Conservation (phyloP, 2,113 vertebrate genomes). For the Protobothrops mucrosquamatus region DNA sequence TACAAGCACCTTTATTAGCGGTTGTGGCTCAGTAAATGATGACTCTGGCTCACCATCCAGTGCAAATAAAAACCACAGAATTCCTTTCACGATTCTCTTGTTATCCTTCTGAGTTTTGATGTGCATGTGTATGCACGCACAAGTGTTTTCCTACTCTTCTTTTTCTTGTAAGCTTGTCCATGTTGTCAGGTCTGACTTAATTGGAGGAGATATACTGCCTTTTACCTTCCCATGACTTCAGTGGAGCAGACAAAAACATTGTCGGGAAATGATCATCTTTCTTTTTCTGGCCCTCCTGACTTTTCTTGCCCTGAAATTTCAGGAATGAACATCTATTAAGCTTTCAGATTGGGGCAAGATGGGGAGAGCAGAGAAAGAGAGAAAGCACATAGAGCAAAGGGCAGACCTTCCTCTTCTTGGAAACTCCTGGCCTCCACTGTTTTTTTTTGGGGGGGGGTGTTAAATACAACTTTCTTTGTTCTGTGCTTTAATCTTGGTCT, state of each 20-base stretch:
- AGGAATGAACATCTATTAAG: conserved; percentile 26
- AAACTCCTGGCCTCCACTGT: not conserved
- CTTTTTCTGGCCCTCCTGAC: conserved; percentile 9
- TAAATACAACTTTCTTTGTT: not conserved
- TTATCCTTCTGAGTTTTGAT: not conserved
- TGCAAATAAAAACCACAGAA: not conserved
- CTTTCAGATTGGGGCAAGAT: not conserved
- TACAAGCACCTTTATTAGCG: not conserved
- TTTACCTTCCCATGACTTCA: conserved; percentile 21
- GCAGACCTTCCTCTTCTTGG: not conserved
- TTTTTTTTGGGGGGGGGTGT: not conserved
- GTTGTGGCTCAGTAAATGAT: not conserved
- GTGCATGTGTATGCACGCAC: not conserved
- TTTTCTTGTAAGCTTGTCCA: not conserved
- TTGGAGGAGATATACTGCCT: not conserved
- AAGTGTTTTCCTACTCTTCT: not conserved
- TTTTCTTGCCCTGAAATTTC: conserved; percentile 37
- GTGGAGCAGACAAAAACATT: conserved; percentile 22
- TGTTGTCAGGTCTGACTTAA: conserved; percentile 1
- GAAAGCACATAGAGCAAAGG: conserved; percentile 46
- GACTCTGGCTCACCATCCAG: not conserved
- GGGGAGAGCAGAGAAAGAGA: not conserved
- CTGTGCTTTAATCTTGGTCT: not conserved
- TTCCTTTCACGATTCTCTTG: not conserved
- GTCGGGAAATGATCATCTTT: conserved; percentile 32